These are phyloP conservation scores for Pachliopta kotzebuea DNA, from an alignment of 2,888 invertebrate species.

Conservation along the genomic window DNA sequence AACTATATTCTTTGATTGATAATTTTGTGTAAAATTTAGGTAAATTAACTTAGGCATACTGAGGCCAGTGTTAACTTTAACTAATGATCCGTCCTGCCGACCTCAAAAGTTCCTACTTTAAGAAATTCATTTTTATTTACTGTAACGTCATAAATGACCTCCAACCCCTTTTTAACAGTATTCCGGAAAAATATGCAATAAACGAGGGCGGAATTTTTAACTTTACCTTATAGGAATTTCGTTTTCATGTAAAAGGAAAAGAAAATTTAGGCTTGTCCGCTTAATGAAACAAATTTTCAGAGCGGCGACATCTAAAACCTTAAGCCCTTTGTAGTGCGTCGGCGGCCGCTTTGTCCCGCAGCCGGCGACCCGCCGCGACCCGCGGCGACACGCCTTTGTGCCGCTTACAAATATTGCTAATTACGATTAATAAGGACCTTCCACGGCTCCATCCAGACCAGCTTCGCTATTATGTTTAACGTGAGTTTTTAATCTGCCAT, in stretches of 20 bases:
- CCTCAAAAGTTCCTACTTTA: neutral
- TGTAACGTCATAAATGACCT: neutral
- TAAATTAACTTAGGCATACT: neutral
- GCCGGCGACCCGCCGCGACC: conserved; percentile 55
- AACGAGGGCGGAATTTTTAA: conserved; percentile 48
- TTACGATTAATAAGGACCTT: conserved; percentile 67
- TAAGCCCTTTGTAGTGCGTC: conserved; percentile 72
- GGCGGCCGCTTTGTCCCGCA: conserved; percentile 59
- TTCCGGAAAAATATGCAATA: conserved; percentile 10
- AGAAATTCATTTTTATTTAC: neutral
- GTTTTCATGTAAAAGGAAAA: conserved; percentile 55
- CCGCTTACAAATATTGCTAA: conserved; percentile 70
- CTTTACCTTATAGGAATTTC: conserved; percentile 55
- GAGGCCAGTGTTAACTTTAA: neutral
- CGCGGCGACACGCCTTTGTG: conserved; percentile 64
- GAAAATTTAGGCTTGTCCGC: conserved; percentile 63
- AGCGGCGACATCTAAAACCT: conserved; percentile 71
- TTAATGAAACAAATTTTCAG: conserved; percentile 78
- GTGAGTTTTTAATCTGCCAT: conserved; percentile 35
- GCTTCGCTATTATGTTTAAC: conserved; percentile 35
- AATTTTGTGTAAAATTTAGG: neutral
- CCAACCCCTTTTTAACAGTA: conserved; percentile 10
- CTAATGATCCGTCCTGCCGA: neutral
- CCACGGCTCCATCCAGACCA: conserved; percentile 30
- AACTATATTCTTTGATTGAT: neutral